Conservation (phyloP, 2,113 vertebrate genomes). For the Psilopogon haemacephalus region DNA sequence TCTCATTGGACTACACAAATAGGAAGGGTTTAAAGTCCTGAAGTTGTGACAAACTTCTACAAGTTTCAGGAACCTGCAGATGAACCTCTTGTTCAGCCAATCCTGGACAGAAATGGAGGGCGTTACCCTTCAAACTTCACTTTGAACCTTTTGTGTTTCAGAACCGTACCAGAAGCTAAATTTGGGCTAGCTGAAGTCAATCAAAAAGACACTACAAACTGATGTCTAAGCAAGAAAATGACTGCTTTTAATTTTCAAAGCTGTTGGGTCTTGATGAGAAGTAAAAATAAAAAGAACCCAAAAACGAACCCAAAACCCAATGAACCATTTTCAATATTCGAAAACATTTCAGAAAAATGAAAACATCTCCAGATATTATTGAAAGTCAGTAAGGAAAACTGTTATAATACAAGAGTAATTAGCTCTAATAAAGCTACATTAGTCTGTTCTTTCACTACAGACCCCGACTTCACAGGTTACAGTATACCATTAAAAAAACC, state of each 20-base stretch:
- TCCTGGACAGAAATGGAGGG: background rate
- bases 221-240: background rate
- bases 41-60: background rate
- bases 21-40: background rate
- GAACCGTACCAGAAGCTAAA: background rate
- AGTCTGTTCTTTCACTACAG: background rate
- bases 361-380: constrained; percentile 6
- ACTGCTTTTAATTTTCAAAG: constrained; percentile 12
- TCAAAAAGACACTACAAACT: background rate
- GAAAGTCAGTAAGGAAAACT: background rate
- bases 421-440: background rate
- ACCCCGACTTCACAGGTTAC: background rate
- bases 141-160: background rate
- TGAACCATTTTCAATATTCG: background rate
- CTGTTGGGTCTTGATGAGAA: background rate
- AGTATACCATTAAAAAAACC: background rate
- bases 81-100: background rate
- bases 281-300: background rate
- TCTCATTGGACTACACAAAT: background rate
- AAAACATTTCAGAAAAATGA: constrained; percentile 14
- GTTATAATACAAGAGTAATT: background rate
- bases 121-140: background rate
- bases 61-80: background rate
- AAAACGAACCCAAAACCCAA: background rate
- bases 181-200: background rate